Evolutionary conservation across 2,797 vertebrate species (phyloP).

Genomic region (Muraenolepis orangiensis): DNA sequence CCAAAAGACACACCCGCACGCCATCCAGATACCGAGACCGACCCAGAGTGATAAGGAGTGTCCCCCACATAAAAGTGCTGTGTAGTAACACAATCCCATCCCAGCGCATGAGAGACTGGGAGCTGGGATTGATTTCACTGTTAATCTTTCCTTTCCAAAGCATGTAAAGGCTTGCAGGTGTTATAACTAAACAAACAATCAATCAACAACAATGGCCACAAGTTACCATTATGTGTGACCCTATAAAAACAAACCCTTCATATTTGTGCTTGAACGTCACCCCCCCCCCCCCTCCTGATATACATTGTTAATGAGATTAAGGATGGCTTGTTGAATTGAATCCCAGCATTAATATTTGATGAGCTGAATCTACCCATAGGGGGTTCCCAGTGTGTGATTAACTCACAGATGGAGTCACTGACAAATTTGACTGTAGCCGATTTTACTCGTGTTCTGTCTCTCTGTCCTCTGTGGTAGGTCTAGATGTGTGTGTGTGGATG

Average conservation of each 20-base stretch:
- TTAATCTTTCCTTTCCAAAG: not conserved
- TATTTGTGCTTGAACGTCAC: not conserved
- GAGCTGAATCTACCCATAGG: slow-evolving; percentile 70
- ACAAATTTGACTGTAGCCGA: not conserved
- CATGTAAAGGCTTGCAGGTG: not conserved
- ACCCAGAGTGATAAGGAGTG: not conserved
- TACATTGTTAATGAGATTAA: slow-evolving; percentile 66
- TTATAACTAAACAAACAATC: not conserved
- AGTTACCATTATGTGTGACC: not conserved
- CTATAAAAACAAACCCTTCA: not conserved
- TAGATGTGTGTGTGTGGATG: not conserved
- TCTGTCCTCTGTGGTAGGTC: not conserved
- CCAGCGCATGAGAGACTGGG: not conserved
- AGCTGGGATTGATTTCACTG: not conserved
- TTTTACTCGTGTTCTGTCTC: not conserved
- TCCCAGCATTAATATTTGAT: slow-evolving; percentile 78
- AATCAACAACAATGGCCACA: not conserved
- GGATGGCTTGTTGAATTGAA: slow-evolving; percentile 70
- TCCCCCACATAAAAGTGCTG: not conserved
- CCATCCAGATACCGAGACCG: not conserved
- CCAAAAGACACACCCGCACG: slow-evolving; percentile 29
- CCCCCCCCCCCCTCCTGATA: not conserved
- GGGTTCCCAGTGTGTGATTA: slow-evolving; percentile 68
- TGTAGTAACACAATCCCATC: not conserved
- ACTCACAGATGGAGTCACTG: slow-evolving; percentile 68